Conservation (phyloP, 2,797 vertebrate species). For the Macropus fuliginosus region DNA sequence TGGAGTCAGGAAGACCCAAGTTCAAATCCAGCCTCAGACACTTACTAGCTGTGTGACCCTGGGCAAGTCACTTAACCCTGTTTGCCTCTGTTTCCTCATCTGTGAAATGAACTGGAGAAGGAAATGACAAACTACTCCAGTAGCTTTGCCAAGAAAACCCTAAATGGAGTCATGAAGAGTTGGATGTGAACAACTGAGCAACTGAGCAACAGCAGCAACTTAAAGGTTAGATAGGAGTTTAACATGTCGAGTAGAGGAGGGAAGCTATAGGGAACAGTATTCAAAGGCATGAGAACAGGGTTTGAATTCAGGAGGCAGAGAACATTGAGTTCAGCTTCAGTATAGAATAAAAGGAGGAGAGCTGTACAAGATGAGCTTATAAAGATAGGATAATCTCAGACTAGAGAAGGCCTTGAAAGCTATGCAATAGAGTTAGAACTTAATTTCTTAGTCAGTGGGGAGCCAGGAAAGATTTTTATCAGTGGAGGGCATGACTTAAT, state of each 20-base stretch:
- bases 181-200: not conserved
- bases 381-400: not conserved
- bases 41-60: not conserved
- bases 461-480: too few relatives aligned
- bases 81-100: not conserved
- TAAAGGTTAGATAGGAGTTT: not conserved
- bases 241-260: not conserved
- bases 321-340: not conserved
- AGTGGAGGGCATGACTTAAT: not conserved
- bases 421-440: too few relatives aligned
- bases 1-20: not conserved
- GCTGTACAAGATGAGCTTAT: not conserved
- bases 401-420: not conserved
- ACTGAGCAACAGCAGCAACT: not conserved
- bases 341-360: not conserved
- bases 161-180: too few relatives aligned
- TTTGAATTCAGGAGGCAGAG: not conserved
- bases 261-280: not conserved
- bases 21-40: not conserved
- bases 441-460: not conserved
- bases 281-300: not conserved
- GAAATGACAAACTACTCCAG: not conserved
- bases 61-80: not conserved
- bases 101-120: not conserved
- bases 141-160: too few relatives aligned